Base-by-base conservation (phyloP, 2,113 vertebrate species). In the Cichladusa arquata region DNA sequence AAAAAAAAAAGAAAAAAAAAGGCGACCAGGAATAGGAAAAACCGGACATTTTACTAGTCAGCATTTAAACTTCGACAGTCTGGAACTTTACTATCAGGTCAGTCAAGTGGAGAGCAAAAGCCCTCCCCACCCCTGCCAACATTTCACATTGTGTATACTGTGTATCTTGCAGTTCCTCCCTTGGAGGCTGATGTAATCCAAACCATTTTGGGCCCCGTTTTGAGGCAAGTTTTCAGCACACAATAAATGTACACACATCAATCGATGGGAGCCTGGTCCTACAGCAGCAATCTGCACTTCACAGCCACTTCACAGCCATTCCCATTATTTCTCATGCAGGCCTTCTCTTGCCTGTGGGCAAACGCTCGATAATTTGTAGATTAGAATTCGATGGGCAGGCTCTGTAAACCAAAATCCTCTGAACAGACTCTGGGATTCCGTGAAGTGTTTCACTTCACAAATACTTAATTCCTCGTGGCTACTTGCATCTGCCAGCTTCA, bases 71-170 rank as follows among this genome's bases (percentile, higher is more conserved):
- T 31, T 42, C 6, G 0, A 28, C 62, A 83, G 1, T 42, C 60
- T 81, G 33, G 33, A 86, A 45, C 38, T 62, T 61, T 33, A 62
- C 25, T 65, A 33, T 36, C 14, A 64, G 70, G 47, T 42, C 31
- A 73, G 25, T 36, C 51, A 54, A 48, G 45, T 0, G 25, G 48
- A 60, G 36, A 38, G 18, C 8, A 90, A 66, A 71, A 81, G 42
- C 26, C 23, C 47, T 50, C 25, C 64, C 62, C 19, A 3, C 2
- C 12, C 58, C n/a, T 38, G 58, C 33, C 50, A 83, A 5, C 24
- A 45, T 26, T 16, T 56, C 48, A 38, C 31, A 61, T 0, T 14
- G 29, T 1, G 0, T 8, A 61, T 23, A 61, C 0, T 14, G 29
- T 1, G 0, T 8, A 61, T 23, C 82, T 16, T 25, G 22, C 56